Evolutionary conservation across 2,888 invertebrate species (phyloP), one percentile per base, ranked within the genome.

Genomic region (Synergus laeviventris): DNA sequence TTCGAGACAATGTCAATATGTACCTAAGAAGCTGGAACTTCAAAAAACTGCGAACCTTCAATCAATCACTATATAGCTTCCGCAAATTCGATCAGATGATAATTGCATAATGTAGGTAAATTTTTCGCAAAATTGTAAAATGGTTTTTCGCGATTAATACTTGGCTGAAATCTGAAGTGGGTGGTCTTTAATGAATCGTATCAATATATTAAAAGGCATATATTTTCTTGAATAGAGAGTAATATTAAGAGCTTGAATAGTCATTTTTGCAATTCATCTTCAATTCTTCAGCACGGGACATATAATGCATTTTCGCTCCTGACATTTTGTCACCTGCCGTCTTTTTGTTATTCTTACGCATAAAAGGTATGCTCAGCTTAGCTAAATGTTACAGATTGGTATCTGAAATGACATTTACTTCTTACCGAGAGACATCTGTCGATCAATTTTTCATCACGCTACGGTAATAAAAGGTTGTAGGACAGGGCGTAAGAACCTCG

Each of bases 371-470:
- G 16, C 24, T 21, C 18, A 24, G 21, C 42, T 66, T 42, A 39
- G 14, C 16, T 11, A 45, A 16, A 70, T 11, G 24, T 70, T 49
- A 45, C 66, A 70, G n/a, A 45, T 66, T 24, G 21, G 45, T 66
- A 16, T 16, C 45, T 21, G 21, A 42, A 18, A 21, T 24, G 66
- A 66, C 42, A 66, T 45, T 66, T 24, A 24, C 42, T 66, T 70
- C 45, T 49, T 31, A 42, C 16, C 66, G 7, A 24, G 49, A n/a
- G 66, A 45, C 66, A 70, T 70, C 66, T 70, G 66, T 49, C 66
- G n/a, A 42, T 70, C 45, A 70, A 70, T 70, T 45, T 70, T 70
- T 70, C 66, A 70, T 31, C 66, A 45, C 45, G 5, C n/a, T 18
- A 24, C n/a, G 1, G 49, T 49, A 70, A 70, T 70, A 70, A 70